These are phyloP conservation scores for Amphipyra tragopoginis DNA, from an alignment of 2,888 invertebrate genomes.

Conservation along the genomic window DNA sequence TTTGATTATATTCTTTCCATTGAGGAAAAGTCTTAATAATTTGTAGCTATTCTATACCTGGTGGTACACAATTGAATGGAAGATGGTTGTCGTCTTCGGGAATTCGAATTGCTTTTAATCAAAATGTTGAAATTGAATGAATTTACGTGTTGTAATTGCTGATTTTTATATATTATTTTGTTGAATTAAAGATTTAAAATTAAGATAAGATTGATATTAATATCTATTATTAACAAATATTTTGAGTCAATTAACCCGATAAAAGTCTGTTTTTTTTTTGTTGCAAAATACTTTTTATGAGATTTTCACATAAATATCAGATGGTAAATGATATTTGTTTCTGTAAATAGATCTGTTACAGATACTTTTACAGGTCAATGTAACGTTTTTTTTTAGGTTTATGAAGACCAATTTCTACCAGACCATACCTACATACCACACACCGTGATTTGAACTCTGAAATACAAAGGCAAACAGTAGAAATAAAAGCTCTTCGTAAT, in stretches of 20 bases:
- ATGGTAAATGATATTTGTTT: too few relatives aligned
- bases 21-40: conserved; percentile 42
- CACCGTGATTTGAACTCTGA: too few relatives aligned
- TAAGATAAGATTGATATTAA: conserved; percentile 18
- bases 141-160: conserved; percentile 10
- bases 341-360: too few relatives aligned
- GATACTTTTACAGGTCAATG: too few relatives aligned
- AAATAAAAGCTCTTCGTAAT: too few relatives aligned
- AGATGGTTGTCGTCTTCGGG: conserved; percentile 5
- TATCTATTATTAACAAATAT: conserved; percentile 8
- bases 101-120: conserved; percentile 25
- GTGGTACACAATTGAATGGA: conserved; percentile 20
- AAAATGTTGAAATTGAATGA: conserved; percentile 29
- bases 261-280: conserved; percentile 12
- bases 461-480: too few relatives aligned
- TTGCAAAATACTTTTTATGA: too few relatives aligned
- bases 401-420: too few relatives aligned
- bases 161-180: conserved; percentile 5
- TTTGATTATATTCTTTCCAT: conserved; percentile 39
- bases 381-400: too few relatives aligned
- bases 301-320: too few relatives aligned
- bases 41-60: conserved; percentile 21
- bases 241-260: conserved; percentile 2
- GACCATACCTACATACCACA: too few relatives aligned
- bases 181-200: conserved; percentile 27